phyloP scores from a whole-genome alignment of 2,113 vertebrate genomes.

The Tringa solitaria region DNA sequence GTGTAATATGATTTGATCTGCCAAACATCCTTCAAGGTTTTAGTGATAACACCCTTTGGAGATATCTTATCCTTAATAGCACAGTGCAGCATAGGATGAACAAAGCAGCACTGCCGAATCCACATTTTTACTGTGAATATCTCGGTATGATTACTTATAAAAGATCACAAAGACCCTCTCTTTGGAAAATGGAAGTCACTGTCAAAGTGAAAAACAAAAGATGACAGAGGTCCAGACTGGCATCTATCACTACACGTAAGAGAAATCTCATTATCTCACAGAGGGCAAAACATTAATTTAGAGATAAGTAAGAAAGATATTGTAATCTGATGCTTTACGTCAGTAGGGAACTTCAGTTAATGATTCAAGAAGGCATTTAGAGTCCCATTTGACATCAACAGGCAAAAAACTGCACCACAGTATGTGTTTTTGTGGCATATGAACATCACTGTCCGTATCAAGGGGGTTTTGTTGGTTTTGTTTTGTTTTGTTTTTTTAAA shows the following conservation, averaged over 20 bases:
- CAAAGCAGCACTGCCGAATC: neutral
- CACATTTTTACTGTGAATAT: neutral
- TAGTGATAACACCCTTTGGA: constrained; percentile 2
- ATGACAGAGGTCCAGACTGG: neutral
- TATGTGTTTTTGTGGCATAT: neutral
- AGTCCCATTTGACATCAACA: neutral
- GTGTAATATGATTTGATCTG: neutral
- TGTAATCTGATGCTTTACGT: neutral
- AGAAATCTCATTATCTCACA: neutral
- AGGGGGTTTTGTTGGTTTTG: neutral
- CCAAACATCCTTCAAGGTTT: neutral
- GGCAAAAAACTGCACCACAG: neutral
- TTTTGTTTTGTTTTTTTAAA: neutral
- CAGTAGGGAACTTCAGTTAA: neutral
- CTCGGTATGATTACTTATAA: neutral
- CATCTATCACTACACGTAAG: neutral
- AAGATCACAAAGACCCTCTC: neutral
- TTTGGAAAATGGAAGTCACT: neutral
- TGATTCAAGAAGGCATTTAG: neutral
- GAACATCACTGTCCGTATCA: neutral
- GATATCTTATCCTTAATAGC: neutral
- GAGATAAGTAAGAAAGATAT: neutral
- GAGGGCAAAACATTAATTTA: neutral
- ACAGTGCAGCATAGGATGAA: neutral
- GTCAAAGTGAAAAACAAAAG: neutral